These are phyloP conservation scores for Monochamus saltuarius DNA, from an alignment of 1,140 invertebrate genomes.

Conservation along the genomic window DNA sequence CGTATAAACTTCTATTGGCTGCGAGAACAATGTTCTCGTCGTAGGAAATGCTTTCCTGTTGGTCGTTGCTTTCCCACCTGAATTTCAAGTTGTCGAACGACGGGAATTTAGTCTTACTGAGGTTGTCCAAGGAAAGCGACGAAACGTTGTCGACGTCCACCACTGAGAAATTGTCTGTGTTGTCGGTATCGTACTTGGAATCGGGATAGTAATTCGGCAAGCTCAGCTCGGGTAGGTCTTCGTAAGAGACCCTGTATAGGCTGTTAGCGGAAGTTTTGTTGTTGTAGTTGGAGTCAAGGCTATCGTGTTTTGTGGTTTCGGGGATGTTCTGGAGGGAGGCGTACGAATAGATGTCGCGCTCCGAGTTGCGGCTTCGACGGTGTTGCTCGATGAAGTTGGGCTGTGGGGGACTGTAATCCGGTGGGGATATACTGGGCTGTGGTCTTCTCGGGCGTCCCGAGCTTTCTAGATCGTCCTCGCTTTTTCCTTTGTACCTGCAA, in stretches of 20 bases:
- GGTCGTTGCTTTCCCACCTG: constrained; percentile 20
- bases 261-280: constrained; percentile 51
- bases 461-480: constrained; percentile 18
- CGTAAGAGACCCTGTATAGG: constrained; percentile 30
- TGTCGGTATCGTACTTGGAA: constrained; percentile 54
- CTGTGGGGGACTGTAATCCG: constrained; percentile 16
- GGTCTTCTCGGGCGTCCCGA: neutral
- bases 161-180: constrained; percentile 47
- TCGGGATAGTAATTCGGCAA: constrained; percentile 51
- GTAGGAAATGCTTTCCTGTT: constrained; percentile 43
- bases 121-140: constrained; percentile 12
- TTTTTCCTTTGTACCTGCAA: constrained; percentile 24
- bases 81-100: constrained; percentile 33
- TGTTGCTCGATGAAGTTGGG: neutral
- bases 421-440: constrained; percentile 9
- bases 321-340: constrained; percentile 10
- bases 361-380: neutral
- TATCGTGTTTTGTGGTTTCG: constrained; percentile 10
- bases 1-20: constrained; percentile 40
- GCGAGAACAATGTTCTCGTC: constrained; percentile 48
- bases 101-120: constrained; percentile 24
- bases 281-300: constrained; percentile 64
- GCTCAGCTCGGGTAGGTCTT: constrained; percentile 42
- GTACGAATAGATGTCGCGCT: constrained; percentile 10
- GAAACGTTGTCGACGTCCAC: constrained; percentile 47